Base-by-base conservation (phyloP, 2,113 vertebrate genomes). In the Saguinus midas region DNA sequence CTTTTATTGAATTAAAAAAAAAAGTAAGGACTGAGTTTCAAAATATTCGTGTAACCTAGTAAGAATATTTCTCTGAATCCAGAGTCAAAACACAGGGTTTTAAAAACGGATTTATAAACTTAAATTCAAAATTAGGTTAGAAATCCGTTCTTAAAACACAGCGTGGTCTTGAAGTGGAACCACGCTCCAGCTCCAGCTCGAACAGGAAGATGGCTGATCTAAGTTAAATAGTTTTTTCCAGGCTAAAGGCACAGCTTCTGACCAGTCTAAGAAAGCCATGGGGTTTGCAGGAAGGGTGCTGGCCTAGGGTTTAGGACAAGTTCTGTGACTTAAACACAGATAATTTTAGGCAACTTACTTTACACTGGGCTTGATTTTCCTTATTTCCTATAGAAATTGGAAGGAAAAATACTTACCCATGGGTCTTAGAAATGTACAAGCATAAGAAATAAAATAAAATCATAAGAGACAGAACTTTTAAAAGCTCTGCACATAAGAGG, bases 21-120 rank as follows among this genome's bases (percentile, higher is more conserved):
- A 96, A 97, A 97, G 95, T 94, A 97, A 98, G 94, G 90, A 97
- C 97, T 98, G 94, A 97, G 95, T 98, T 98, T 98, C 61, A 20
- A 98, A 98, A 98, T 98, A 97, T 95, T 98, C 98, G 52, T 98
- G 98, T 98, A 98, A 98, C 97, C 89, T 97, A 97, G 96, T 98
- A 98, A 98, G 96, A 98, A 92, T 27, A 93, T 82, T 97, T 91
- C 55, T 98, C 98, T 97, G 89, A 94, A 98, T 87, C 93, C 92
- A 97, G 86, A 98, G 96, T 92, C 94, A 96, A 97, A 97, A 96
- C 76, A 87, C n/a, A 97, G 96, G 95, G 88, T 81, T 98, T 83
- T 97, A 72, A 85, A 96, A 98, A 94, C 72, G 78, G 43, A 88
- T 96, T 82, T 86, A 86, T 79, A 97, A 91, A 43, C 70, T 66